Conservation (phyloP, 2,113 vertebrate genomes). For the Varanus komodoensis region DNA sequence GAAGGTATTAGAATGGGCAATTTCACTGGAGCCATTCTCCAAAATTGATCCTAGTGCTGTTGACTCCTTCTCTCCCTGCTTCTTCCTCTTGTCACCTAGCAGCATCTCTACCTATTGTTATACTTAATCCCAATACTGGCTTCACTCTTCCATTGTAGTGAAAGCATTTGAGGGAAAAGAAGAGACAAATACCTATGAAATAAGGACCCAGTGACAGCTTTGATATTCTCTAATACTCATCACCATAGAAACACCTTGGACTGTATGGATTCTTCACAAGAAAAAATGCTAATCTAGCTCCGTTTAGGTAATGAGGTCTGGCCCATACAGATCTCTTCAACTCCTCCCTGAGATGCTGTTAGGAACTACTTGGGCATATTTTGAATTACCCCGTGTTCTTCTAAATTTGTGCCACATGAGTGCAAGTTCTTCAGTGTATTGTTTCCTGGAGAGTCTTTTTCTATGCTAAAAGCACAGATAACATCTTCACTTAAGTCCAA, state of each 20-base stretch:
- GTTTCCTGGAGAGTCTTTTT: background rate
- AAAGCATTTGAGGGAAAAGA: constrained; percentile 48
- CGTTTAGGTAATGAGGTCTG: constrained; percentile 68
- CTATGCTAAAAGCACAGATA: background rate
- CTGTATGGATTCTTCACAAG: constrained; percentile 61
- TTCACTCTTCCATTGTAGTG: constrained; percentile 62
- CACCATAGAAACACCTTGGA: constrained; percentile 66
- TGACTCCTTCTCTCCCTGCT: constrained; percentile 11
- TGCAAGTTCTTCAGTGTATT: background rate
- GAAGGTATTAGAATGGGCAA: constrained; percentile 36
- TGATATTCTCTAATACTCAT: constrained; percentile 65
- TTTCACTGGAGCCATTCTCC: constrained; percentile 46
- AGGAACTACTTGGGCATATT: constrained; percentile 60
- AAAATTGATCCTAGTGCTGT: constrained; percentile 34
- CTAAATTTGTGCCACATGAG: background rate
- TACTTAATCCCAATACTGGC: constrained; percentile 54
- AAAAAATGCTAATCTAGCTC: constrained; percentile 59
- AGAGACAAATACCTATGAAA: constrained; percentile 46
- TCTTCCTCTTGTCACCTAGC: constrained; percentile 37
- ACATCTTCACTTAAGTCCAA: background rate
- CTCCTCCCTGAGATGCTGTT: constrained; percentile 53
- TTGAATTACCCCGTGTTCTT: constrained; percentile 49
- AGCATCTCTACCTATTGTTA: constrained; percentile 54
- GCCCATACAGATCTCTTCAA: constrained; percentile 60
- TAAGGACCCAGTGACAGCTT: constrained; percentile 35